Evolutionary conservation across 2,797 vertebrate species (phyloP).

Genomic region (Myotis vivesi): DNA sequence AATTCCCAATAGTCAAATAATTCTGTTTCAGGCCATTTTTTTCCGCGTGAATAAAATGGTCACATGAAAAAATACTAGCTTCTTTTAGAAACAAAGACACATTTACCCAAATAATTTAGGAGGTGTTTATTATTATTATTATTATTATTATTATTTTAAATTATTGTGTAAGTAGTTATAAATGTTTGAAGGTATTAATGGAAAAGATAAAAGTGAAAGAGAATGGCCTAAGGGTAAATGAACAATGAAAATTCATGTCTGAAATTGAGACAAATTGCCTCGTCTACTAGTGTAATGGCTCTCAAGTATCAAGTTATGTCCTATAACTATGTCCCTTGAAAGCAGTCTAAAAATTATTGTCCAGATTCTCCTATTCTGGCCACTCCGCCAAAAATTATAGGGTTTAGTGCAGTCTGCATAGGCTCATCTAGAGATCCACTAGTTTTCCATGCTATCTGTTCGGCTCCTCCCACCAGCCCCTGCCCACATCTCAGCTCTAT

Average conservation of each 20-base stretch:
- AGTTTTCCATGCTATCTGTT: not conserved
- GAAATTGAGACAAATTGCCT: not conserved
- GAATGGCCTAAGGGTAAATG: not conserved
- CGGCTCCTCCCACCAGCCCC: not conserved
- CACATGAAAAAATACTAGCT: not conserved
- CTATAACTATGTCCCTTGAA: not conserved
- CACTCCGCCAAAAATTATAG: not conserved
- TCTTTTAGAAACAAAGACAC: conserved; percentile 21
- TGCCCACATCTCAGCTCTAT: not conserved
- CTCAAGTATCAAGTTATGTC: not conserved
- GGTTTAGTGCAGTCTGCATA: not conserved
- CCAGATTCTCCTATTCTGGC: not conserved
- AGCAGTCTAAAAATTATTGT: not conserved
- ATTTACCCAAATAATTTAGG: not conserved
- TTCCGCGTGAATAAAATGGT: not conserved
- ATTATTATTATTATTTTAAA: conserved; percentile 26
- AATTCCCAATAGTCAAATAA: not conserved
- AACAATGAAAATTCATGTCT: conserved; percentile 13
- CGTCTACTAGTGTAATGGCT: not conserved
- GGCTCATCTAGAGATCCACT: not conserved
- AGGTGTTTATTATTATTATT: conserved; percentile 11
- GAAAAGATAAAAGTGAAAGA: conserved; percentile 27
- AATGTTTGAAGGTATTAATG: conserved; percentile 45
- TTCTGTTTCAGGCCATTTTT: not conserved
- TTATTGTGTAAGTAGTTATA: conserved; percentile 40